Evolutionary conservation across 2,113 vertebrate genomes (phyloP).

Genomic region (Sturnira hondurensis): DNA sequence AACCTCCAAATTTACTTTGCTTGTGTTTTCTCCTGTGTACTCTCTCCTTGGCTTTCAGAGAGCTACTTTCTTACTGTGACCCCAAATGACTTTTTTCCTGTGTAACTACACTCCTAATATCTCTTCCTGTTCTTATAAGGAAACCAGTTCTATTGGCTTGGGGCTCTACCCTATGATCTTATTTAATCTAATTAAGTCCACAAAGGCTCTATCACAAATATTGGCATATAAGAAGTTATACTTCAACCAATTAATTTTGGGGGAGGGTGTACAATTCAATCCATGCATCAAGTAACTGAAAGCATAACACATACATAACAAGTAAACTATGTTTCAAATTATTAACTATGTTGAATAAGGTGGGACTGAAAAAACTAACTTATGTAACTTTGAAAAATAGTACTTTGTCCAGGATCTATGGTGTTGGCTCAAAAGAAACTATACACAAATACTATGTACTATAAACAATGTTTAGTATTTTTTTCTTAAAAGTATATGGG

Average conservation of each 20-base stretch:
- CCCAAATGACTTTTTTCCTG: background rate
- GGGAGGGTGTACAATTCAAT: background rate
- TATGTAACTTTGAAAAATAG: background rate
- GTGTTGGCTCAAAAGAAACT: background rate
- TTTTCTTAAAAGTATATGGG: background rate
- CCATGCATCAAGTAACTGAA: background rate
- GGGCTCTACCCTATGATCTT: background rate
- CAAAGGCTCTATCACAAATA: background rate
- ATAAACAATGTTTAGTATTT: background rate
- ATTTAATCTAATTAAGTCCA: background rate
- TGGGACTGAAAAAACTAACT: background rate
- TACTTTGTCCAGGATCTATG: background rate
- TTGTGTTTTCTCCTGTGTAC: slow-evolving; percentile 76
- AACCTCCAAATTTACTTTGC: slow-evolving; percentile 95
- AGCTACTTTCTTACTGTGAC: background rate
- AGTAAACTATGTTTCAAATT: background rate
- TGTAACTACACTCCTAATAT: background rate
- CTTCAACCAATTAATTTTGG: background rate
- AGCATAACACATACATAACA: background rate
- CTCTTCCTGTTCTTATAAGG: background rate
- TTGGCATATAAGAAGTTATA: background rate
- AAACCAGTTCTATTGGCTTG: background rate
- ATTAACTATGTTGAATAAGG: background rate
- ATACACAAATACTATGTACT: background rate
- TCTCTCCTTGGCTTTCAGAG: background rate